Evolutionary conservation across 2,113 vertebrate species (phyloP), one percentile per base, ranked within the genome.

Genomic region (Poeciliopsis turrubarensis): DNA sequence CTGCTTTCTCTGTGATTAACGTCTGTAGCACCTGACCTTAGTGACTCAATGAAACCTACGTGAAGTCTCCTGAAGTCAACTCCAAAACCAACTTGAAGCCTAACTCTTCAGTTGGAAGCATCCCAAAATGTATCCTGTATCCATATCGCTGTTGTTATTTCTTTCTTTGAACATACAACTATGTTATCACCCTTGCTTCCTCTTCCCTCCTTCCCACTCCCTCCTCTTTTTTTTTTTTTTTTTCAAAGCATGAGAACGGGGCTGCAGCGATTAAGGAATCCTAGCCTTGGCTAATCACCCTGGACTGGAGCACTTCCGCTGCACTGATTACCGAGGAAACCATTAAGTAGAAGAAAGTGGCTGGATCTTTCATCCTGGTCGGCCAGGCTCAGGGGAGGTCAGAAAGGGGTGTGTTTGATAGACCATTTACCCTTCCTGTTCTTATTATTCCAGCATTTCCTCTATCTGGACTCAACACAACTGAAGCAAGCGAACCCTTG

Each of bases 321-420:
- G 82, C 76, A 81, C 93, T 96, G 96, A 97, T 97, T 96, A 95
- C 94, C 87, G 92, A 96, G 95, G 96, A 97, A 96, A 95, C 95
- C 94, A 96, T 95, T 96, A 95, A 84, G 90, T 60, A 95, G 93
- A 95, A 95, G 92, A 96, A 96, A 96, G 94, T 95, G 95, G 92
- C 90, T 93, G 93, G 90, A 95, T 95, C 95, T 97, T 96, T 96
- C 94, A 96, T 96, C 87, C 64, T 94, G 92, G 89, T 91, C 92
- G 87, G 92, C 88, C 85, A 81, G 92, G 93, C 93, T 94, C 94
- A 94, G 93, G 92, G 93, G 91, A 96, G 95, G 94, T 95, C 96
- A 96, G 89, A 90, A 86, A 91, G 87, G 93, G 92, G 93, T 95
- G 94, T 95, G 91, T 94, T 94, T 94, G 92, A 95, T 92, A 91